Percentiles rank a stretch among this genome's conserved stretches.
These are phyloP conservation scores for Rhopalosiphum nymphaeae DNA, from an alignment of 2,888 invertebrate species.

Conservation along the genomic window DNA sequence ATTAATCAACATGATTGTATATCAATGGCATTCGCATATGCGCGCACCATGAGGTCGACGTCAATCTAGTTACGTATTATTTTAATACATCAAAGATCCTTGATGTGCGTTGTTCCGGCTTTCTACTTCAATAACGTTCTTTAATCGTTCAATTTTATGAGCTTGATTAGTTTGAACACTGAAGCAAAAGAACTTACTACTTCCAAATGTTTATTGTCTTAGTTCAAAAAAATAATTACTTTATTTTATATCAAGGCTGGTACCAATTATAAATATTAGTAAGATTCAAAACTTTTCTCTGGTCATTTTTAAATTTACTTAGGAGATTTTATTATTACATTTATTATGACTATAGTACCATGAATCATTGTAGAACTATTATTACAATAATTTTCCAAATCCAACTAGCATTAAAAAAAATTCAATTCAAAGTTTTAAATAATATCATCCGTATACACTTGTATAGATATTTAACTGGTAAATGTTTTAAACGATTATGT, in stretches of 20 bases:
- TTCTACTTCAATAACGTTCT: conserved; percentile 52
- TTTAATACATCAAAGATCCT: conserved; percentile 51
- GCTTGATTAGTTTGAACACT: conserved; percentile 1
- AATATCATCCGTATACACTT: neutral
- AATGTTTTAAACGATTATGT: neutral
- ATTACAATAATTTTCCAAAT: neutral
- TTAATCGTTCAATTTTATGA: conserved; percentile 16
- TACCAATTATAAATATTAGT: neutral
- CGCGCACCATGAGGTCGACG: conserved; percentile 56
- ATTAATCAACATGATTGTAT: conserved; percentile 18
- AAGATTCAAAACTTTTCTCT: neutral
- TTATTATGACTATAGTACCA: neutral
- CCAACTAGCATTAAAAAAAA: neutral
- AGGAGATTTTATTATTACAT: neutral
- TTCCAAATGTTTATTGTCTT: neutral
- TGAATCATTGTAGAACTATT: neutral
- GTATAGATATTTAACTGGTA: neutral
- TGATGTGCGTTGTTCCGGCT: conserved; percentile 58
- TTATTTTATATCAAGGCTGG: neutral
- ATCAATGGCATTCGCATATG: conserved; percentile 49
- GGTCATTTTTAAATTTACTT: neutral
- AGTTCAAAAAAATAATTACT: neutral
- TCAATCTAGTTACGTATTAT: conserved; percentile 57
- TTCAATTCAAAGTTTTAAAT: neutral
- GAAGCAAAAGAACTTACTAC: neutral